Percentiles rank a stretch among this genome's conserved stretches.
phyloP scores from a whole-genome alignment of 1,140 invertebrate species.

The Leptinotarsa lineolata region DNA sequence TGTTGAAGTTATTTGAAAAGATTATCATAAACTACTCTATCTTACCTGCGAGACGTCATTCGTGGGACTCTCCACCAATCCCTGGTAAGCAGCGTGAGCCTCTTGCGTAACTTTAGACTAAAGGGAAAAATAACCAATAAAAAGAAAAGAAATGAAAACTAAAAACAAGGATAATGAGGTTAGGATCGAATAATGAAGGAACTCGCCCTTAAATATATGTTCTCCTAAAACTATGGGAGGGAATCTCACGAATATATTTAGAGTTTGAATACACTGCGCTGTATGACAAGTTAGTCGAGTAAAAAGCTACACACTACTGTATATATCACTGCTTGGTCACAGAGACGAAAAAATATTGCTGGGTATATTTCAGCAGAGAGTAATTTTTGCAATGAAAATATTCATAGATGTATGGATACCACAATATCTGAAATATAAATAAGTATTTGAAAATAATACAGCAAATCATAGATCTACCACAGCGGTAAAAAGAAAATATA shows the following conservation, averaged over 20 bases:
- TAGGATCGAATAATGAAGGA: slow-evolving; percentile 36
- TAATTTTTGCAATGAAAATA: too few relatives aligned
- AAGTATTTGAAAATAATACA: too few relatives aligned
- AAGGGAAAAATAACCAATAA: slow-evolving; percentile 53
- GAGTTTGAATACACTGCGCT: neutral
- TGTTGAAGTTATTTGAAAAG: too few relatives aligned
- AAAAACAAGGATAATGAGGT: slow-evolving; percentile 44
- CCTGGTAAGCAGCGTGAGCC: slow-evolving; percentile 88
- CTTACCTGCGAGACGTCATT: slow-evolving; percentile 48
- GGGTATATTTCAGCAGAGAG: too few relatives aligned
- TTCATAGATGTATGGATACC: too few relatives aligned
- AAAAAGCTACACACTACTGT: slow-evolving; percentile 1
- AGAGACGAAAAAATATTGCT: neutral
- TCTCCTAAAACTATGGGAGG: slow-evolving; percentile 19
- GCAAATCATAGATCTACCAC: too few relatives aligned
- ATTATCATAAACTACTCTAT: neutral
- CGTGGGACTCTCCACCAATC: slow-evolving; percentile 74
- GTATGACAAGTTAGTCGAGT: slow-evolving; percentile 8
- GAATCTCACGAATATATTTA: slow-evolving; percentile 13
- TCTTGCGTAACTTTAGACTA: slow-evolving; percentile 79
- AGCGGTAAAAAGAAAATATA: too few relatives aligned
- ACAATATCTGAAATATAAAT: too few relatives aligned
- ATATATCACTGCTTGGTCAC: neutral
- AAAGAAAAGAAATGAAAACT: slow-evolving; percentile 48
- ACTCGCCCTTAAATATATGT: slow-evolving; percentile 1